Evolutionary conservation across 1,140 invertebrate species (phyloP).

Genomic region (Pachyrhynchus sulphureomaculatus): DNA sequence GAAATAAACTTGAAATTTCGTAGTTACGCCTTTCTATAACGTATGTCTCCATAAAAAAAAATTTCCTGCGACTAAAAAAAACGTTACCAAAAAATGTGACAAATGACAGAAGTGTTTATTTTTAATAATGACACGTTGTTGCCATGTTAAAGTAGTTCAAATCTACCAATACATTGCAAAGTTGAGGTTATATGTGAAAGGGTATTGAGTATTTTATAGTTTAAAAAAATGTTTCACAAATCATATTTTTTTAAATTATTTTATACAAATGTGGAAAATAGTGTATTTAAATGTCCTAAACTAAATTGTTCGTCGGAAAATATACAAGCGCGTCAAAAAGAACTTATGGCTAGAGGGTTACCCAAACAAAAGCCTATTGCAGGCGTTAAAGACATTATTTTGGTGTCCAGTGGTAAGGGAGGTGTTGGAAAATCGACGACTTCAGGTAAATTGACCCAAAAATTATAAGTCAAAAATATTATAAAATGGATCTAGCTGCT

Average conservation of each 20-base stretch:
- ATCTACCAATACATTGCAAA: background rate
- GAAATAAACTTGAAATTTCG: too few relatives aligned
- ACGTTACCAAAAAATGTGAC: too few relatives aligned
- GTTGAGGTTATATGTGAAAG: background rate
- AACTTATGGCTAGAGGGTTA: slow-evolving; percentile 72
- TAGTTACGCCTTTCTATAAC: too few relatives aligned
- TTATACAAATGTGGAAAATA: background rate
- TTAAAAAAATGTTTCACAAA: background rate
- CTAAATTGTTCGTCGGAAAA: background rate
- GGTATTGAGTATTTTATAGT: too few relatives aligned
- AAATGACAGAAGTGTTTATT: too few relatives aligned
- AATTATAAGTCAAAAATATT: background rate
- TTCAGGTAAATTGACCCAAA: slow-evolving; percentile 65
- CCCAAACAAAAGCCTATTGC: slow-evolving; percentile 73
- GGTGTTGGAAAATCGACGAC: slow-evolving; percentile 90
- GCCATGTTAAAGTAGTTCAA: slow-evolving; percentile 5
- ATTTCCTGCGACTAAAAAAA: too few relatives aligned
- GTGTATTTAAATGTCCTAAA: background rate
- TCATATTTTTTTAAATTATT: background rate
- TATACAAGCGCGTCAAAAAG: slow-evolving; percentile 14
- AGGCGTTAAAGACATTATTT: slow-evolving; percentile 78
- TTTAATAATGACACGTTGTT: too few relatives aligned
- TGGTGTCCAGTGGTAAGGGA: slow-evolving; percentile 88
- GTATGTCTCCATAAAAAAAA: too few relatives aligned
- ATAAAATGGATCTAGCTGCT: background rate